phyloP scores from a whole-genome alignment of 2,113 vertebrate species.

The Gambusia holbrooki region DNA sequence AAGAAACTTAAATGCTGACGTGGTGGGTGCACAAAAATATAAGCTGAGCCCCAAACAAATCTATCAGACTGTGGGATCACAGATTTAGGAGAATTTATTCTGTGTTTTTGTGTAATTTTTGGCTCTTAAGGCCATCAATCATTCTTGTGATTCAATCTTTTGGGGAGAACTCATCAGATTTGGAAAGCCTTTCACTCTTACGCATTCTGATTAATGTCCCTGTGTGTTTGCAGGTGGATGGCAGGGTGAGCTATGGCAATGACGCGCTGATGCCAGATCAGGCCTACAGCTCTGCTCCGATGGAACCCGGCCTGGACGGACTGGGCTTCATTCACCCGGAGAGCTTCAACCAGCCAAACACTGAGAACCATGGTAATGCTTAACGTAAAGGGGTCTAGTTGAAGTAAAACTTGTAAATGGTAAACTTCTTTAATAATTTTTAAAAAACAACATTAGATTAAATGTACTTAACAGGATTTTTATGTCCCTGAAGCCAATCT shows the following conservation, averaged over 20 bases:
- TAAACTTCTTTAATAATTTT: too few relatives aligned
- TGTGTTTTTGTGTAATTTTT: neutral
- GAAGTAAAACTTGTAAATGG: neutral
- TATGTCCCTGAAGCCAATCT: too few relatives aligned
- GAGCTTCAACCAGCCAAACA: constrained; percentile 93
- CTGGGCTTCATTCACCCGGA: constrained; percentile 94
- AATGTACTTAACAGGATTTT: too few relatives aligned
- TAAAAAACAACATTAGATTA: too few relatives aligned
- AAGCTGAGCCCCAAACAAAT: neutral
- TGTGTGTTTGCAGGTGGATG: constrained; percentile 82
- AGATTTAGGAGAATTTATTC: neutral
- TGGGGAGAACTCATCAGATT: neutral
- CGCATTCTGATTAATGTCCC: neutral
- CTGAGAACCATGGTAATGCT: constrained; percentile 91
- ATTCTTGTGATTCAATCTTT: neutral
- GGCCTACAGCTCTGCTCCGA: constrained; percentile 88
- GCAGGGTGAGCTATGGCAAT: constrained; percentile 94
- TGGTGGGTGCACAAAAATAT: neutral
- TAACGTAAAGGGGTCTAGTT: neutral
- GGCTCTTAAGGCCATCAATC: neutral
- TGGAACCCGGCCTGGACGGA: constrained; percentile 88
- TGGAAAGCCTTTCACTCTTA: neutral
- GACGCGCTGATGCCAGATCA: constrained; percentile 95
- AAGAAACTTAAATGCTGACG: neutral
- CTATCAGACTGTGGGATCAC: neutral